A percentile compares a stretch with the other conserved stretches of the same genome.
phyloP scores from a whole-genome alignment of 30 jellyfish, hydroid and myxozoan species.

The Rhopilema esculentum region DNA sequence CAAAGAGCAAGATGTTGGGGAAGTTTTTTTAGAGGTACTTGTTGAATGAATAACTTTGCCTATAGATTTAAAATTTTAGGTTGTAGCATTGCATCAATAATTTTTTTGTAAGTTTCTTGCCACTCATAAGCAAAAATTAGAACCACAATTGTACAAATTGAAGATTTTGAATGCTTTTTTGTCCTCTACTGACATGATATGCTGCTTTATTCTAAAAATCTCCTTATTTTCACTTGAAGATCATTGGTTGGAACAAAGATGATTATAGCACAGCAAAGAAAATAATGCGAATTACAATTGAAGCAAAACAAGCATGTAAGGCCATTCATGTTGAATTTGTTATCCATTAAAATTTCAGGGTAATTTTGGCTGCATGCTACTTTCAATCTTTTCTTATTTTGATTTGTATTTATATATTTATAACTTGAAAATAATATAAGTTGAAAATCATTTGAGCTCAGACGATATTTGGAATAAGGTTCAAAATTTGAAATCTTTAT shows the following conservation, averaged over 20 bases:
- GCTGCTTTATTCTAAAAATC: background rate
- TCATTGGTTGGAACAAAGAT: conserved; percentile 92
- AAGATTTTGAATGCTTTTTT: background rate
- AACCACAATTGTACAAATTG: background rate
- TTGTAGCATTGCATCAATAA: too few species aligned
- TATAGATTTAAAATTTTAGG: too few species aligned
- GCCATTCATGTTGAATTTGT: too few species aligned
- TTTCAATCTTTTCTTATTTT: too few species aligned
- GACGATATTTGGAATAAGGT: too few species aligned
- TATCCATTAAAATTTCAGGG: too few species aligned
- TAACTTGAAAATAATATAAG: too few species aligned
- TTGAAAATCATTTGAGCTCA: too few species aligned
- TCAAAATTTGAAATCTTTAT: too few species aligned
- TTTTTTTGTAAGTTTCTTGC: too few species aligned
- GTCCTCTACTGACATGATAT: background rate
- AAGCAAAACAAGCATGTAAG: conserved; percentile 59
- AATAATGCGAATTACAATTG: conserved; percentile 77
- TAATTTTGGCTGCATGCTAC: conserved; percentile 3
- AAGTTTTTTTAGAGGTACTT: conserved; percentile 72
- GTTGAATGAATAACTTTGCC: background rate
- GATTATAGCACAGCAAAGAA: conserved; percentile 78
- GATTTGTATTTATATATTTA: too few species aligned
- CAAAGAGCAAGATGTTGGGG: conserved; percentile 68
- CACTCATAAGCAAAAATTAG: too few species aligned
- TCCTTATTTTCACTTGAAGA: background rate